Conservation (phyloP, 2,888 invertebrate genomes). For the Drosophila stalkeri region DNA sequence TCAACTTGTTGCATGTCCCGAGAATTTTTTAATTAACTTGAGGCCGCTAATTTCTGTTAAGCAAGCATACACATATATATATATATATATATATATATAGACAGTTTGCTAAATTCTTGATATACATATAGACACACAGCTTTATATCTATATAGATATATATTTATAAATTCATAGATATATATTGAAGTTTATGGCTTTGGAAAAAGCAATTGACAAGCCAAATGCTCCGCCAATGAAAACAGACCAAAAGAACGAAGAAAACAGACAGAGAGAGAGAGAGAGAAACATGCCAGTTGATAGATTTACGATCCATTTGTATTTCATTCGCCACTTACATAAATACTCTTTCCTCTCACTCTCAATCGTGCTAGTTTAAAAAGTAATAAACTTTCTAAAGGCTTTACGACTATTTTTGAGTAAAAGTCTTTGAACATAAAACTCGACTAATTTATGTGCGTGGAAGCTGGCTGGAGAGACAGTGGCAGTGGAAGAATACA, state of each 20-base stretch:
- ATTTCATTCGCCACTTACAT: constrained; percentile 31
- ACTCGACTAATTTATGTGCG: constrained; percentile 1
- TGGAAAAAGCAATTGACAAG: constrained; percentile 34
- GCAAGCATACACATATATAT: constrained; percentile 46
- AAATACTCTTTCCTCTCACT: constrained; percentile 10
- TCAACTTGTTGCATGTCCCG: constrained; percentile 77
- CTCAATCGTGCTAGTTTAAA: neutral
- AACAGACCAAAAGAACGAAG: neutral
- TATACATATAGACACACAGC: neutral
- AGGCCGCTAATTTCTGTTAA: constrained; percentile 58
- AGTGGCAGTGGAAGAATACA: neutral
- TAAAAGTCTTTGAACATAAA: constrained; percentile 3
- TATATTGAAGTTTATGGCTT: constrained; percentile 23
- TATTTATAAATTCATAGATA: neutral
- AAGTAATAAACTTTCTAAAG: constrained; percentile 1
- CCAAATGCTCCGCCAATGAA: constrained; percentile 17
- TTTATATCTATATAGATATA: neutral
- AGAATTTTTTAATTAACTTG: constrained; percentile 62
- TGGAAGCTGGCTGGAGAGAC: neutral
- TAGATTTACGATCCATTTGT: constrained; percentile 67
- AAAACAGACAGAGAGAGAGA: neutral
- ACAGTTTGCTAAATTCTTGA: constrained; percentile 28
- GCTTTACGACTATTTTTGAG: constrained; percentile 8
- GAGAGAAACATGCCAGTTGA: constrained; percentile 21
- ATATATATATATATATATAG: constrained; percentile 39